Conservation (phyloP, 2,888 invertebrate species). For the Acleris laterana region DNA sequence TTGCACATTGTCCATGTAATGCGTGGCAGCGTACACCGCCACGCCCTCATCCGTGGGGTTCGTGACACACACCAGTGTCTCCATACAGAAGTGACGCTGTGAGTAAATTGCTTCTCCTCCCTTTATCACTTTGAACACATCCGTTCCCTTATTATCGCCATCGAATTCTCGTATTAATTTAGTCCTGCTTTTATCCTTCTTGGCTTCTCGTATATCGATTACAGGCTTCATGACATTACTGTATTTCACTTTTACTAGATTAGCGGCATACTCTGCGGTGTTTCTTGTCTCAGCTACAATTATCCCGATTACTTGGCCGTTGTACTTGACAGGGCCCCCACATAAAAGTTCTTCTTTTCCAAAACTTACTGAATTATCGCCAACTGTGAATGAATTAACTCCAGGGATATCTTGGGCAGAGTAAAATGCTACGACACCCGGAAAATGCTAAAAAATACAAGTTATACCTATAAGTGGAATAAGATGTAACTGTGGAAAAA, state of each 20-base stretch:
- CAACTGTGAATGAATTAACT: conserved; percentile 81
- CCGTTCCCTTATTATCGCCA: conserved; percentile 58
- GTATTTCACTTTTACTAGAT: conserved; percentile 82
- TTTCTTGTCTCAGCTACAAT: conserved; percentile 83
- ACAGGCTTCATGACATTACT: conserved; percentile 61
- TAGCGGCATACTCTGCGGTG: conserved; percentile 82
- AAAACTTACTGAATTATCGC: conserved; percentile 41
- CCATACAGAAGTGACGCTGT: conserved; percentile 90
- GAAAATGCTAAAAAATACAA: too few relatives aligned
- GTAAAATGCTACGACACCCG: conserved; percentile 86
- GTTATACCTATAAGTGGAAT: too few relatives aligned
- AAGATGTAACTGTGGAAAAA: too few relatives aligned
- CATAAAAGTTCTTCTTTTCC: conserved; percentile 71
- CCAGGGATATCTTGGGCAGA: conserved; percentile 88
- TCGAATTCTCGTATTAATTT: conserved; percentile 39
- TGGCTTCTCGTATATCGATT: conserved; percentile 52
- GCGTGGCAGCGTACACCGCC: conserved; percentile 85
- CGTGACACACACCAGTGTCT: conserved; percentile 86
- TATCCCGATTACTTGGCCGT: conserved; percentile 36
- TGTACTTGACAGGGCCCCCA: conserved; percentile 45
- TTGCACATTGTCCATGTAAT: conserved; percentile 85
- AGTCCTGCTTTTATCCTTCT: conserved; percentile 45
- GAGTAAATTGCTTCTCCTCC: conserved; percentile 81
- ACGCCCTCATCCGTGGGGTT: conserved; percentile 88
- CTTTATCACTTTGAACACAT: conserved; percentile 66